Percentiles rank a stretch among this genome's conserved stretches.
phyloP scores from a whole-genome alignment of 1,140 invertebrate species.

The Drosophila simulans region DNA sequence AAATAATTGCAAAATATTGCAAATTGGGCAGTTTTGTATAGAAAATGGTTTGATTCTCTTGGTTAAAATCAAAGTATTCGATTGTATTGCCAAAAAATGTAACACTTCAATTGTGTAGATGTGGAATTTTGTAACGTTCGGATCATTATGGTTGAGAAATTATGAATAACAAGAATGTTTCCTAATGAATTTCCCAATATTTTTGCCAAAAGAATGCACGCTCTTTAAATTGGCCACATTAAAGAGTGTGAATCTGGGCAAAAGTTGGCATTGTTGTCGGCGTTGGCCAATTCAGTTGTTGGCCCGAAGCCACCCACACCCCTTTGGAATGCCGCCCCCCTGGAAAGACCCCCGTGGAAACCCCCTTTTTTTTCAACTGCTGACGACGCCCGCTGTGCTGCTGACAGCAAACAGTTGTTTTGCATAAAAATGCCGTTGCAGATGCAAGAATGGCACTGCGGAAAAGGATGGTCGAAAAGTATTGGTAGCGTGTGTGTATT shows the following conservation, averaged over 20 bases:
- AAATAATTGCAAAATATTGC: neutral
- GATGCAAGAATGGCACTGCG: constrained; percentile 34
- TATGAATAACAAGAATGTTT: neutral
- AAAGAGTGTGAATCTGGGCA: neutral
- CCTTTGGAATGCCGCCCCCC: neutral
- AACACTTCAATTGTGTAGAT: no score
- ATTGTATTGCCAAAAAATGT: no score
- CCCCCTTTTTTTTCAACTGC: constrained; percentile 5
- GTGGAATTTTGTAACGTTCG: no score
- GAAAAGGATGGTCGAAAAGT: neutral
- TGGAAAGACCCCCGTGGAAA: neutral
- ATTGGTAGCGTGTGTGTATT: constrained; percentile 7
- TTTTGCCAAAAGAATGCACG: no score
- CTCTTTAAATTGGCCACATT: constrained; percentile 7
- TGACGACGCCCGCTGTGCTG: constrained; percentile 59
- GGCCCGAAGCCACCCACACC: neutral
- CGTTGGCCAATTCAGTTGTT: constrained; percentile 24
- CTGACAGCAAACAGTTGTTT: constrained; percentile 80
- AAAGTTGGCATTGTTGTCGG: constrained; percentile 9
- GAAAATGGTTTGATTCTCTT: no score
- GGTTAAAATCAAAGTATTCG: no score
- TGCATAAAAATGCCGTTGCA: constrained; percentile 79
- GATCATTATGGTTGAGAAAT: neutral
- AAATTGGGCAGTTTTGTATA: no score
- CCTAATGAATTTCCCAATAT: neutral